Conservation (phyloP, 2,888 invertebrate species). For the Tethea ocularis region DNA sequence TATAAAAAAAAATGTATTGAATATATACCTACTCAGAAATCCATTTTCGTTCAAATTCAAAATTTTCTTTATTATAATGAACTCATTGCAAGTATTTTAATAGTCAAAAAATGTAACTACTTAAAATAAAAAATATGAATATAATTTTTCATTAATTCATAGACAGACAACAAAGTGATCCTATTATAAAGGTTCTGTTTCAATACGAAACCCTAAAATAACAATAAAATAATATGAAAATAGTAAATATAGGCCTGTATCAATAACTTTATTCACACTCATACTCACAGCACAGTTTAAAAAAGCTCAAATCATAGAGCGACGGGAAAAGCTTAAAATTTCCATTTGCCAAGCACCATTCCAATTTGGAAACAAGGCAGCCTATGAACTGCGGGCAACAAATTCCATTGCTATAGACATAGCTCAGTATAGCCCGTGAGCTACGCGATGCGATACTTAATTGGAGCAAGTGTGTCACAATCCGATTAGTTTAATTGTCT, state of each 20-base stretch:
- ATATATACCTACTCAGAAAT: no score
- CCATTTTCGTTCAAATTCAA: no score
- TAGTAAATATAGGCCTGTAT: no score
- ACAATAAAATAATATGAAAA: no score
- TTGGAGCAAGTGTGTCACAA: constrained; percentile 4
- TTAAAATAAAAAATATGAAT: no score
- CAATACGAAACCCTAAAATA: no score
- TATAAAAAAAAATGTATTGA: background rate
- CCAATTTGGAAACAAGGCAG: constrained; percentile 5
- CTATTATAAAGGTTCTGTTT: no score
- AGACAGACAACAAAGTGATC: no score
- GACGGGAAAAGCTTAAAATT: constrained; percentile 31
- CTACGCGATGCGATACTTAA: constrained; percentile 5
- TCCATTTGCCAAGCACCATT: constrained; percentile 31
- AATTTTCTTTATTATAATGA: no score
- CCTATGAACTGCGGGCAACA: constrained; percentile 7
- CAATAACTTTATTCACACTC: background rate
- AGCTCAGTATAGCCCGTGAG: background rate
- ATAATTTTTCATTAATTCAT: no score
- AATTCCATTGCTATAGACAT: background rate
- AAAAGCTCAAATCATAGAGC: constrained; percentile 8
- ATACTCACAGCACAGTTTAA: constrained; percentile 1
- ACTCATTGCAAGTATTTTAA: no score
- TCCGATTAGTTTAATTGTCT: constrained; percentile 12
- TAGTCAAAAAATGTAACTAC: no score